Evolutionary conservation across 2,113 vertebrate genomes (phyloP).

Genomic region (Camelus bactrianus): DNA sequence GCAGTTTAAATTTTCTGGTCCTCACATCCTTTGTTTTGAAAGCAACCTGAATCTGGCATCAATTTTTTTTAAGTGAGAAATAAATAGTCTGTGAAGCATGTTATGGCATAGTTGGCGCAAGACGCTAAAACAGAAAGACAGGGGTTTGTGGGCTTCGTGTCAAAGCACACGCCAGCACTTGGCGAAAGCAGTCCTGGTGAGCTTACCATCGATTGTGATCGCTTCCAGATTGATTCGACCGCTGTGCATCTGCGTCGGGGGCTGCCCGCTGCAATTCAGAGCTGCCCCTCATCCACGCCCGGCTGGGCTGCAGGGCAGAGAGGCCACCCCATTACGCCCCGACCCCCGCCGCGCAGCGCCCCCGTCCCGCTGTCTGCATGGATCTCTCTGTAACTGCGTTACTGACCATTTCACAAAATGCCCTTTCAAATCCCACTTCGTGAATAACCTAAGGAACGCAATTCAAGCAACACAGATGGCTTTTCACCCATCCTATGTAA

Average conservation of each 20-base stretch:
- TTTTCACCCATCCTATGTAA: background rate
- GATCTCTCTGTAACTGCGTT: background rate
- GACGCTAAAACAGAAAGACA: slow-evolving; percentile 39
- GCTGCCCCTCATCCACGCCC: background rate
- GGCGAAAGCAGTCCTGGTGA: background rate
- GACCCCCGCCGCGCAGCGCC: background rate
- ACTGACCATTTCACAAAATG: background rate
- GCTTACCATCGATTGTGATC: background rate
- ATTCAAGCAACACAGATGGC: background rate
- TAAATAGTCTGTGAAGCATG: slow-evolving; percentile 54
- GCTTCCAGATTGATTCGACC: background rate
- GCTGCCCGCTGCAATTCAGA: background rate
- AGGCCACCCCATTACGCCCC: background rate
- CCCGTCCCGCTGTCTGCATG: background rate
- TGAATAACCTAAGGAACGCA: background rate
- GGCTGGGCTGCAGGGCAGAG: background rate
- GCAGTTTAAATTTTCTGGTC: slow-evolving; percentile 56
- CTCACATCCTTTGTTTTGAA: slow-evolving; percentile 71
- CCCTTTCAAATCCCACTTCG: slow-evolving; percentile 20
- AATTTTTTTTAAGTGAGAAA: slow-evolving; percentile 18
- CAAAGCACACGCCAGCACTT: slow-evolving; percentile 25
- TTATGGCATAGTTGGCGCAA: slow-evolving; percentile 46
- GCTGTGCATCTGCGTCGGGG: slow-evolving; percentile 30
- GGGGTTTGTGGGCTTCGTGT: background rate
- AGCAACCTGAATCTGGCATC: slow-evolving; percentile 73